These are phyloP conservation scores for Apamea anceps DNA, from an alignment of 2,888 invertebrate genomes.

Conservation along the genomic window DNA sequence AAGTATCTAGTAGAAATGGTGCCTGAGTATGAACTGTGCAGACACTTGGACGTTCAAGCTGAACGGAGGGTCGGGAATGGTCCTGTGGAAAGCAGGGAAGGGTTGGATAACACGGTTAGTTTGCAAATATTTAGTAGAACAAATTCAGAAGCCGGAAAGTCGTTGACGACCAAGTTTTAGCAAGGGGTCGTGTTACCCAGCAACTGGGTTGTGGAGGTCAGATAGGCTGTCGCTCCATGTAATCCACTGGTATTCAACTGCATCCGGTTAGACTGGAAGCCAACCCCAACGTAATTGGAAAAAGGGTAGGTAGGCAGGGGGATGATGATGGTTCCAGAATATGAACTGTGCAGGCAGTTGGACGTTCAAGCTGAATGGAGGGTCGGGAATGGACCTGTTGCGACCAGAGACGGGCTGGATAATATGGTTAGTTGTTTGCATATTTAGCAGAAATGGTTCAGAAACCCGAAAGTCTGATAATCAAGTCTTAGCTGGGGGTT, in stretches of 20 bases:
- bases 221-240: no score
- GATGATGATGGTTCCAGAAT: no score
- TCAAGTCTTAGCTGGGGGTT: background rate
- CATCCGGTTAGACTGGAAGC: background rate
- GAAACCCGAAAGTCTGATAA: background rate
- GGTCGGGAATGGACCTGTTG: no score
- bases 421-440: no score
- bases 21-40: constrained; percentile 96
- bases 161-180: background rate
- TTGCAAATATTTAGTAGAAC: background rate
- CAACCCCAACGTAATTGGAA: background rate
- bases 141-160: background rate
- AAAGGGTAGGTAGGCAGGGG: no score
- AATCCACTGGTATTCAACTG: background rate
- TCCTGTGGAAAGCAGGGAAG: constrained; percentile 67
- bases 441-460: background rate
- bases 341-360: background rate
- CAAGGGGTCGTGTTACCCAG: background rate
- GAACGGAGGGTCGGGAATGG: constrained; percentile 73
- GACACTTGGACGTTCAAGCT: constrained; percentile 93
- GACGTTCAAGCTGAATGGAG: background rate
- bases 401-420: no score
- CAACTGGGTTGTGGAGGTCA: no score
- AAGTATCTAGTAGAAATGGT: constrained; percentile 98
- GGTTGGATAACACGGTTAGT: constrained; percentile 59